Percentiles rank a stretch among this genome's conserved stretches.
Evolutionary conservation across 2,888 invertebrate genomes (phyloP).

Genomic region (Pachymerium ferrugineum): DNA sequence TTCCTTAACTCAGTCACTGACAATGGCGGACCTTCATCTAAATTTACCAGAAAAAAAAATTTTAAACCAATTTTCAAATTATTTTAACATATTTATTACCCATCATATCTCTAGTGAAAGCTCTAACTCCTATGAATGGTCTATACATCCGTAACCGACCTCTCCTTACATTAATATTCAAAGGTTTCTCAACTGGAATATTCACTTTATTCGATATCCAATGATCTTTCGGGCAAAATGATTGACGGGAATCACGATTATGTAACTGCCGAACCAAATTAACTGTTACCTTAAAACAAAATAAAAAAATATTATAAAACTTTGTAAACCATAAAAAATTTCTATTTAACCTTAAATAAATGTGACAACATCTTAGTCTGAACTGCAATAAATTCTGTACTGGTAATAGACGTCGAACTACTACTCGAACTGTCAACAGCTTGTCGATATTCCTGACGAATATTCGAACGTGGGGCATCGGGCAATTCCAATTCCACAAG

Average conservation of each 20-base stretch:
- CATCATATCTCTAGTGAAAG: slow-evolving; percentile 56
- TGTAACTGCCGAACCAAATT: slow-evolving; percentile 74
- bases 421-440: slow-evolving; percentile 46
- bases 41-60: slow-evolving; percentile 41
- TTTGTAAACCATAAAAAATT: not conserved
- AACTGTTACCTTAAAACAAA: slow-evolving; percentile 48
- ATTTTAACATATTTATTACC: slow-evolving; percentile 42
- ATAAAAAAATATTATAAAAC: not conserved
- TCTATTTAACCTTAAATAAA: slow-evolving; percentile 60
- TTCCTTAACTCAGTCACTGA: slow-evolving; percentile 83
- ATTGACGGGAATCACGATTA: slow-evolving; percentile 75
- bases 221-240: slow-evolving; percentile 65
- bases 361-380: slow-evolving; percentile 69
- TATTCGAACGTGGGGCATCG: slow-evolving; percentile 56
- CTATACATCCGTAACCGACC: slow-evolving; percentile 45
- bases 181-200: slow-evolving; percentile 40
- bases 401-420: not conserved
- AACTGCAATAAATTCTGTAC: slow-evolving; percentile 42
- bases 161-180: slow-evolving; percentile 51
- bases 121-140: slow-evolving; percentile 56
- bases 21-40: slow-evolving; percentile 69
- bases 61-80: not conserved
- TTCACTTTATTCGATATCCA: slow-evolving; percentile 57
- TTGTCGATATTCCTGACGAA: slow-evolving; percentile 57
- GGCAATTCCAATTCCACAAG: slow-evolving; percentile 81